Evolutionary conservation across 2,797 vertebrate species (phyloP).

Genomic region (Bradypodion pumilum): DNA sequence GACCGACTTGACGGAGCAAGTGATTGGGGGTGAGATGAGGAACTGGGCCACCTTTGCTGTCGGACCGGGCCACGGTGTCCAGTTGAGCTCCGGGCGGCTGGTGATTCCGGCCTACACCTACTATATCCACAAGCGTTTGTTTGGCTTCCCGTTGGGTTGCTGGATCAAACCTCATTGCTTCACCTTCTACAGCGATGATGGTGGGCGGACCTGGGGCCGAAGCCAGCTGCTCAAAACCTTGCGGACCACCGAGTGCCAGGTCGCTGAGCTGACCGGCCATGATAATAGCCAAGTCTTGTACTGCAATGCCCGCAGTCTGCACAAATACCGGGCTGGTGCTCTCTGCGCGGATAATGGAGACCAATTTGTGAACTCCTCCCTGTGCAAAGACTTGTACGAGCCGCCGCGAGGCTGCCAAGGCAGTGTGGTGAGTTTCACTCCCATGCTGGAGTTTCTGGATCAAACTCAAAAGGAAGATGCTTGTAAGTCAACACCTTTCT

Average conservation of each 20-base stretch:
- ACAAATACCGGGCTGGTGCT: constrained; percentile 80
- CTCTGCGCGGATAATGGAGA: constrained; percentile 78
- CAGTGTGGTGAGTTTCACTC: constrained; percentile 85
- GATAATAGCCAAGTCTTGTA: constrained; percentile 78
- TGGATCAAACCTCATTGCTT: constrained; percentile 78
- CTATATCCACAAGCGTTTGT: constrained; percentile 49
- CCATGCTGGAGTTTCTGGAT: fast-evolving
- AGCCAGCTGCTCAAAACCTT: constrained; percentile 60
- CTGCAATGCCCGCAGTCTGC: constrained; percentile 83
- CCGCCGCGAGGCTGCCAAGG: constrained; percentile 85
- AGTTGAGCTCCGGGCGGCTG: constrained; percentile 82
- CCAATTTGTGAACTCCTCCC: constrained; percentile 73
- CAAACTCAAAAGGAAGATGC: constrained; percentile 50
- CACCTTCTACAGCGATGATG: constrained; percentile 87
- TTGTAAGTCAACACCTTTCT: background rate
- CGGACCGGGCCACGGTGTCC: constrained; percentile 91
- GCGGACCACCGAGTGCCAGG: constrained; percentile 83
- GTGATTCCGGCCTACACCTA: constrained; percentile 86
- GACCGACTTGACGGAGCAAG: constrained; percentile 82
- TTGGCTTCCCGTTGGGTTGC: constrained; percentile 62
- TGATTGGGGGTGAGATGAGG: constrained; percentile 74
- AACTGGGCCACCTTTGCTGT: constrained; percentile 92
- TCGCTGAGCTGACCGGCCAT: constrained; percentile 81
- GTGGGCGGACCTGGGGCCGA: constrained; percentile 80
- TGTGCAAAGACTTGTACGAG: constrained; percentile 77